Base-by-base conservation (phyloP, 2,888 invertebrate species). In the Cosmia pyralina region DNA sequence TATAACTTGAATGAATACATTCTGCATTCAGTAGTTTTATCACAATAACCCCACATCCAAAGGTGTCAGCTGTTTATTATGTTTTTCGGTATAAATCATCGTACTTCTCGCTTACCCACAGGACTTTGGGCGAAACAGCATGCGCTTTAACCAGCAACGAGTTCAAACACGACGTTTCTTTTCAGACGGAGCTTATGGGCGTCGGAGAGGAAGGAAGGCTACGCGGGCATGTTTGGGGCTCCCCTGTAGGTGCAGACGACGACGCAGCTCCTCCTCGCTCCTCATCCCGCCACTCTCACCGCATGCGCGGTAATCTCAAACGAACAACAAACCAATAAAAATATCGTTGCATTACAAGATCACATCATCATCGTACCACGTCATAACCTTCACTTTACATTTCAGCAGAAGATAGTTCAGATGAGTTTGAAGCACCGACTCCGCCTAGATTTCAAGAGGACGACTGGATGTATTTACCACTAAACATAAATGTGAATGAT, bases 351-450 rank as follows among this genome's bases (percentile, higher is more conserved):
- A 82, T 85, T 85, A 82, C 79, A 85, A 88, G 84, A 87, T 87
- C 90, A 85, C 90, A 87, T 85, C 90, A 90, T 89, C 92, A 90
- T 90, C 92, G 88, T 90, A 89, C 85, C 88, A 90, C 93, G 89
- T 92, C 94, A 94, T 95, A 95, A 95, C 92, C 88, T 89, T 93
- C 92, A 92, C 94, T 95, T 95, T 95, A 90, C 92, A 91, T 96
- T 96, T 95, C 95, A 96, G 95, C 94, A 88, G 95, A 94, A 90
- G 94, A 95, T 92, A 96, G 96, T 91, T 96, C 96, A 89, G 96
- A 96, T 92, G 96, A 96, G 91, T 93, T 90, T 88, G 95, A 95
- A 89, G 92, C 90, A 83, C 89, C 92, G 85, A 88, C 89, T 84
- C 88, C 88, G 85, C 88, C 89, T 79, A 91, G 89, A 90, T 89